Base-by-base conservation (phyloP, 2,797 vertebrate genomes). In the Sternotherus odoratus region DNA sequence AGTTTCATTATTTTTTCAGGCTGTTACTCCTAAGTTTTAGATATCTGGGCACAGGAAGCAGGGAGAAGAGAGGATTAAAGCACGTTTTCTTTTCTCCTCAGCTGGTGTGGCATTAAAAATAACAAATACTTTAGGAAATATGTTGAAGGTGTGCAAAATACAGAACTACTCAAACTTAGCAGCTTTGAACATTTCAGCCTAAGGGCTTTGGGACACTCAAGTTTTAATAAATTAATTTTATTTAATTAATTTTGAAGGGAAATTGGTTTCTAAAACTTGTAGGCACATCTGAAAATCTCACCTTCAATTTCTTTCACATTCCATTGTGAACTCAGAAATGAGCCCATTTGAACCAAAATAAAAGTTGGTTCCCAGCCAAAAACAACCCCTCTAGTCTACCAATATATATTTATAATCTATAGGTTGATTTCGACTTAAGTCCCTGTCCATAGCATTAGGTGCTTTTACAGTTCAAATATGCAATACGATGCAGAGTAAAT, bases 371-470 rank as follows among this genome's bases (percentile, higher is more conserved):
- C 36, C 17, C 36, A 39, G 17, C n/a, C 66, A 69, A 39, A 39
- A 69, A 39, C 36, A 39, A 69, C 66, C 66, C 60, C 15, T 33
- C 30, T n/a, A n/a, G 33, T n/a, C 60, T 66, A 15, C 33, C 60
- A 19, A n/a, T n/a, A 17, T 19, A 66, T n/a, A 19, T 66, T 63
- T 63, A 63, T 33, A 48, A 60, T 33, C 30, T 16, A 57, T 33
- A 3, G 30, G 8, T 26, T 36, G 12, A 24, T 79, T 54, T 26
- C n/a, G 26, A 2, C 2, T 0, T 1, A 0, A 1, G 2, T 15
- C 15, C 36, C 13, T 69, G 12, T 83, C 43, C 69, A 1, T 0
- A 43, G 49, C n/a, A 23, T 9, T 39, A 54, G 5, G 46, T 0
- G 2, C 46, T 57, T 4, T 49, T 13, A 48, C 21, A 23, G 36